Base-by-base conservation (phyloP, 2,797 vertebrate species). In the Karalla daura region DNA sequence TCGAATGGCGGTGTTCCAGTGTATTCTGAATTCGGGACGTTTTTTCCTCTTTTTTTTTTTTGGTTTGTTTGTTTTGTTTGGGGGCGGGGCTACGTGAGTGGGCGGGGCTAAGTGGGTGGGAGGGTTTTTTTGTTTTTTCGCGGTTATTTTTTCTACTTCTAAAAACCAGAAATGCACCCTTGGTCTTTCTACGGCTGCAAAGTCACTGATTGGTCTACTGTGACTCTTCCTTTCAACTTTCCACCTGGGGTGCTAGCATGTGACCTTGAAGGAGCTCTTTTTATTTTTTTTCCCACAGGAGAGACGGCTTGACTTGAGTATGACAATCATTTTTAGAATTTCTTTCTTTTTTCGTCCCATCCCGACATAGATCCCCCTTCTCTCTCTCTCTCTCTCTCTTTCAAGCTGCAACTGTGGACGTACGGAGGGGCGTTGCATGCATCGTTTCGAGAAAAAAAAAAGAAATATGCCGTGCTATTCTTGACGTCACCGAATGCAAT, bases 161-260 rank as follows among this genome's bases (percentile, higher is more conserved):
- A 93, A 56, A 58, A 93, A 33, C 18, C n/a, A 14, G 15, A 93
- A 95, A 93, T 91, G 92, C 93, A 94, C 92, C 74, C 93, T 92
- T 94, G 94, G 93, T 94, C 88, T 92, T 93, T 92, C 87, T 60
- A 90, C 83, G 95, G 95, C 96, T 97, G 95, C 95, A 97, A 96
- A 97, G 96, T 96, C 90, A 97, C 95, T 95, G 89, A 93, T 96
- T 94, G 93, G 95, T 94, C 94, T 95, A 95, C 94, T 96, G 95
- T 96, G 95, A 96, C 92, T 90, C 85, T 92, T 91, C 87, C 92
- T 93, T 92, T 90, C 69, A 86, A 94, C 89, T 94, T 94, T 90
- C 90, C 92, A 95, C 91, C 91, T 92, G 93, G 95, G 95, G 95
- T 96, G 95, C 95, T 93, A 95, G 94, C 93, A 45, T 62, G 74